Evolutionary conservation across 2,113 vertebrate genomes (phyloP).

Genomic region (Scopus umbretta): DNA sequence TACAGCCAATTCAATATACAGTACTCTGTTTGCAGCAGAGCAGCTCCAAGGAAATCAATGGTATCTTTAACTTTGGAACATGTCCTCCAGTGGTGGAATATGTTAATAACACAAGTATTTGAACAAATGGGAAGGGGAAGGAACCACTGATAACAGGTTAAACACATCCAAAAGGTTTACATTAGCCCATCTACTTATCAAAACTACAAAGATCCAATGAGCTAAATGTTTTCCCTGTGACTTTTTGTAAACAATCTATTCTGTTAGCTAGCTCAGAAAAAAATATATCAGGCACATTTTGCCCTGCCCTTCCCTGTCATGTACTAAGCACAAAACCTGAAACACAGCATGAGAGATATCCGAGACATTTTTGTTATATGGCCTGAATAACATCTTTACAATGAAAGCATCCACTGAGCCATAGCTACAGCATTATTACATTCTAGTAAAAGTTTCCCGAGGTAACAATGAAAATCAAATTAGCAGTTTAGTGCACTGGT

Average conservation of each 20-base stretch:
- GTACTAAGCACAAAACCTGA: background rate
- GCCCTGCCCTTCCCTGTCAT: background rate
- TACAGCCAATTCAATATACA: background rate
- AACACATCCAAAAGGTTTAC: background rate
- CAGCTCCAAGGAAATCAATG: background rate
- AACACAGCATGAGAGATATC: background rate
- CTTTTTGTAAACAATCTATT: background rate
- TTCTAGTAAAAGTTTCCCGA: conserved; percentile 23
- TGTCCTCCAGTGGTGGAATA: background rate
- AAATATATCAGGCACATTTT: background rate
- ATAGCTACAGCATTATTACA: background rate
- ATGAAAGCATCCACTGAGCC: background rate
- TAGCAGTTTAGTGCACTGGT: background rate
- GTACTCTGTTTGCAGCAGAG: background rate
- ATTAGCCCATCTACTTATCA: background rate
- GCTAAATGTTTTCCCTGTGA: background rate
- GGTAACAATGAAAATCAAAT: conserved; percentile 27
- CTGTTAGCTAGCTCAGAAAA: background rate
- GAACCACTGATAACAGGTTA: background rate
- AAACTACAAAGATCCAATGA: background rate
- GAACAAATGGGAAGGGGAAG: background rate
- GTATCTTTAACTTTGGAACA: background rate
- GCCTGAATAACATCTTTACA: background rate
- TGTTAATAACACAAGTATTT: background rate
- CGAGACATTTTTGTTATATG: background rate